A percentile compares a stretch with the other conserved stretches of the same genome.
phyloP scores from a whole-genome alignment of 2,113 vertebrate genomes.

The Chaenocephalus aceratus region DNA sequence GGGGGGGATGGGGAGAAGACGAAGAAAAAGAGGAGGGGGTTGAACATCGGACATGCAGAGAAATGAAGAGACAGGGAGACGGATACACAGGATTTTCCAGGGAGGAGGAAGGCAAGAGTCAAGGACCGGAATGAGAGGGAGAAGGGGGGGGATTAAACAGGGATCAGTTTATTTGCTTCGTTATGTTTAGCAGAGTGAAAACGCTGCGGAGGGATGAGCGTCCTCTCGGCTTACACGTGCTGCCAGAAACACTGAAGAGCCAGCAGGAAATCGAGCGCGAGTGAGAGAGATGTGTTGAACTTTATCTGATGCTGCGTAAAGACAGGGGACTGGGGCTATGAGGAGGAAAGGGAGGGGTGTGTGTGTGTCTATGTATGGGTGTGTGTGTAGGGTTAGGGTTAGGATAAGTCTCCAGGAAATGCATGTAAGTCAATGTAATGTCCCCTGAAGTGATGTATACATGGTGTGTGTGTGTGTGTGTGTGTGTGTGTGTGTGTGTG shows the following conservation, averaged over 20 bases:
- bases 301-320: slow-evolving; percentile 66
- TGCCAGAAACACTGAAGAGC: slow-evolving; percentile 56
- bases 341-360: slow-evolving; percentile 4
- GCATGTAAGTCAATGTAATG: neutral
- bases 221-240: slow-evolving; percentile 53
- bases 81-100: slow-evolving; percentile 68
- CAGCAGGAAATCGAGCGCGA: slow-evolving; percentile 10
- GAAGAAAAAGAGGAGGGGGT: slow-evolving; percentile 38
- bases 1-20: slow-evolving; percentile 32
- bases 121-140: slow-evolving; percentile 68
- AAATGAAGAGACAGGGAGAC: slow-evolving; percentile 48
- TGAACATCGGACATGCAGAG: slow-evolving; percentile 57
- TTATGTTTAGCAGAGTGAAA: slow-evolving; percentile 66
- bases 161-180: slow-evolving; percentile 77
- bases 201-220: slow-evolving; percentile 53
- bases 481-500: slow-evolving; percentile 22
- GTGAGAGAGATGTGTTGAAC: slow-evolving; percentile 44
- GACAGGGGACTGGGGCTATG: slow-evolving; percentile 48
- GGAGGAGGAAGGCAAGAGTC: slow-evolving; percentile 52
- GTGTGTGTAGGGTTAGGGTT: too few species aligned
- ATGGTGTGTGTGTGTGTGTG: slow-evolving; percentile 30
- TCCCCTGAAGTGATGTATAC: neutral
- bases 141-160: slow-evolving; percentile 67
- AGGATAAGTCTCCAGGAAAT: too few species aligned
- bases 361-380: slow-evolving; percentile 15